phyloP scores from a whole-genome alignment of 2,113 vertebrate genomes.

The Coturnix japonica region DNA sequence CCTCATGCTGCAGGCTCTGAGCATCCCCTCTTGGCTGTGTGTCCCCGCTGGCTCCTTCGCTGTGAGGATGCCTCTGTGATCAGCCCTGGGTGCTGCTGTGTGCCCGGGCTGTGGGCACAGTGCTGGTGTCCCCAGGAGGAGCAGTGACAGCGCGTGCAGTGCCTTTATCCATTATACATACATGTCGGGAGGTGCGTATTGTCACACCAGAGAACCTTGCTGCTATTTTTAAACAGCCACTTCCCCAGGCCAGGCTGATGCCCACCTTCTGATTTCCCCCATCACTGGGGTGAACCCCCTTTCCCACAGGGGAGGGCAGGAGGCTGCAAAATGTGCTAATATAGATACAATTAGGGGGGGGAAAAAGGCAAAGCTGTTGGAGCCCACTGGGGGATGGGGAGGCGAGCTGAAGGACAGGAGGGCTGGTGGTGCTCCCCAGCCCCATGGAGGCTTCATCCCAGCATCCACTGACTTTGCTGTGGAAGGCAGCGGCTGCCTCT shows the following conservation, averaged over 20 bases:
- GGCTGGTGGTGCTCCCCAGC: neutral
- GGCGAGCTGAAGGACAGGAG: neutral
- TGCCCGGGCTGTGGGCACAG: neutral
- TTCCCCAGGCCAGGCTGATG: neutral
- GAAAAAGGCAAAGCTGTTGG: neutral
- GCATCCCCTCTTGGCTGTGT: neutral
- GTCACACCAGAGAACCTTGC: conserved; percentile 27
- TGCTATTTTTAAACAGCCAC: conserved; percentile 43
- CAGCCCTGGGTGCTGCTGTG: no score
- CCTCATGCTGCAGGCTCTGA: fast-evolving
- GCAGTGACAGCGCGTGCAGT: fast-evolving
- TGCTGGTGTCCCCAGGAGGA: neutral
- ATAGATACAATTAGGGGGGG: conserved; percentile 18
- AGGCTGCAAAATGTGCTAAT: conserved; percentile 52
- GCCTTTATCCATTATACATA: conserved; percentile 16
- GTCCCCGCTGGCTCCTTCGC: fast-evolving
- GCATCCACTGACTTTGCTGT: neutral
- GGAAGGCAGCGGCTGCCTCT: neutral
- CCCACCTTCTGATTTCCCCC: neutral
- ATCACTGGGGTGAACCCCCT: fast-evolving
- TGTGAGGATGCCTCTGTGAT: neutral
- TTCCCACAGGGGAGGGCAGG: neutral
- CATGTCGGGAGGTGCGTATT: neutral
- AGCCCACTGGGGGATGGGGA: conserved; percentile 18
- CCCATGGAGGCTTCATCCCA: neutral